Evolutionary conservation across 2,888 invertebrate species (phyloP), one percentile per base, ranked within the genome.

Genomic region (Leptogaster cylindrica): DNA sequence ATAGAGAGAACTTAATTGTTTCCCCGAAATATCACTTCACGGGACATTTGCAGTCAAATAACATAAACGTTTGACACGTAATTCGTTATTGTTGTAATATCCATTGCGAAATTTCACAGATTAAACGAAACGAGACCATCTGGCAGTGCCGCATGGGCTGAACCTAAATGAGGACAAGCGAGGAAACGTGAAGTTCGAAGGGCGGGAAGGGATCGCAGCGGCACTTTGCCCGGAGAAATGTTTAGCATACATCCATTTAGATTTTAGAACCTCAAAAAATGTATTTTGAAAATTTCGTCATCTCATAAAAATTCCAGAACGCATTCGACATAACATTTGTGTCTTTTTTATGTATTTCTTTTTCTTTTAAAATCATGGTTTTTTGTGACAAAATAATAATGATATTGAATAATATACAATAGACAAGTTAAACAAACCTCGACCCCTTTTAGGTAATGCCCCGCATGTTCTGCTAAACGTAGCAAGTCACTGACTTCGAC

Each of bases 111-210:
- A 44, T 44, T 7, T 10, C 46, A n/a, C 5, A 46, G n/a, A n/a
- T 20, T 46, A 20, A 46, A 46, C 25, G 12, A 46, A 6, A n/a
- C 46, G 46, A 20, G 7, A 50, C 23, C 14, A 50, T 50, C 50
- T 50, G 50, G 50, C 50, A 50, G 28, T 50, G 25, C 50, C 50
- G 23, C 12, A 14, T 28, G 18, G 23, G 10, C 23, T 36, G 55
- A 55, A 55, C 55, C 36, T 55, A 55, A 55, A 55, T 55, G 55
- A 55, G 55, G 55, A 18, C 52, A 39, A 50, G 28, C 28, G 16
- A 50, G 28, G 50, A 50, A 50, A 50, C 27, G n/a, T n/a, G n/a
- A n/a, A n/a, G n/a, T n/a, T n/a, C n/a, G n/a, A n/a, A n/a, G n/a
- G n/a, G n/a, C n/a, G n/a, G n/a, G n/a, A n/a, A n/a, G n/a, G n/a